Conservation (phyloP, 1,140 invertebrate genomes). For the Goniozus legneri region DNA sequence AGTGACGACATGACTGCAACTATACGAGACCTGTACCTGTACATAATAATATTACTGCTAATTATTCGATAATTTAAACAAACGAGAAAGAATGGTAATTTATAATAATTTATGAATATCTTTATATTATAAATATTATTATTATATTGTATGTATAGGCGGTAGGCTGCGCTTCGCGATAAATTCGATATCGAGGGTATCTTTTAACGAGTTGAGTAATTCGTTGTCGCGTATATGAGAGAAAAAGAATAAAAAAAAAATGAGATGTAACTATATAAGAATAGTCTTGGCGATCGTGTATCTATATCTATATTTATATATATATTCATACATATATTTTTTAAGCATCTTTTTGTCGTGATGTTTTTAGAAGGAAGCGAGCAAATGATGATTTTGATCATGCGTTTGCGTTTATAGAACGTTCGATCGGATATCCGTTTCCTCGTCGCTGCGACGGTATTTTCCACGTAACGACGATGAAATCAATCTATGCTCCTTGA, state of each 20-base stretch:
- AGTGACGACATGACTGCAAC: slow-evolving; percentile 57
- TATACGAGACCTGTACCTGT: slow-evolving; percentile 58
- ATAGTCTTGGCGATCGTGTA: slow-evolving; percentile 24
- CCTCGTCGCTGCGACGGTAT: too few relatives aligned
- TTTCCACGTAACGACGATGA: too few relatives aligned
- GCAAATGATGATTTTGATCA: too few relatives aligned
- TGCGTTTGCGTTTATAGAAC: too few relatives aligned
- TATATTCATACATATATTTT: slow-evolving; percentile 34
- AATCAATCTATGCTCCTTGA: too few relatives aligned
- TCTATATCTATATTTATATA: slow-evolving; percentile 43
- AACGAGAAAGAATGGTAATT: slow-evolving; percentile 35
- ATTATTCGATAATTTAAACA: slow-evolving; percentile 49
- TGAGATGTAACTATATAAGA: too few relatives aligned
- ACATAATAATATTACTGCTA: slow-evolving; percentile 53
- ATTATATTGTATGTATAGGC: slow-evolving; percentile 18
- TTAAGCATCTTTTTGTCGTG: slow-evolving; percentile 36
- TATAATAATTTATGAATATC: slow-evolving; percentile 44
- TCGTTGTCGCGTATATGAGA: too few relatives aligned
- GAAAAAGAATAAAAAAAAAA: too few relatives aligned
- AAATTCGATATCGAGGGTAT: not conserved
- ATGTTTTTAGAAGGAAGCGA: slow-evolving; percentile 29
- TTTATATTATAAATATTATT: slow-evolving; percentile 29
- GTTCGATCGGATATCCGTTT: too few relatives aligned
- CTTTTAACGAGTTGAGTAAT: not conserved
- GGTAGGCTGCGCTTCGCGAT: slow-evolving; percentile 39